Evolutionary conservation across 1,140 invertebrate species (phyloP), one percentile per base, ranked within the genome.

Genomic region (Heterodera carotae): DNA sequence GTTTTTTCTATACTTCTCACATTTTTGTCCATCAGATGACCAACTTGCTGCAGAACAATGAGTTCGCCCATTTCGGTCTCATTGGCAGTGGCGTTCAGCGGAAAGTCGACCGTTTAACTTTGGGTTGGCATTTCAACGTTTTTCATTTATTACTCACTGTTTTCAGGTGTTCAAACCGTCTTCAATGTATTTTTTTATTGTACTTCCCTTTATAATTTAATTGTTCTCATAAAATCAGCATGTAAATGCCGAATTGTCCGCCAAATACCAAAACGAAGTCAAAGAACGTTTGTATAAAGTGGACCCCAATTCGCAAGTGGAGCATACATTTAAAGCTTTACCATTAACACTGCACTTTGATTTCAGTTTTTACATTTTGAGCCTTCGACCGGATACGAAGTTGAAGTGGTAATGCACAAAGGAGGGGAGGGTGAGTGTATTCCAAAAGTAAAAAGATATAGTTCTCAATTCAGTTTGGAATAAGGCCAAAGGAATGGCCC

Each of bases 11-110:
- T 27, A 75, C n/a, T 18, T 39, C 43, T 53, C 25, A 56, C 78
- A 27, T n/a, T n/a, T 29, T 76, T 15, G 7, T 27, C 31, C 69
- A 75, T 76, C 33, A 84, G 81, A 82, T 85, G 81, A 15, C 56
- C 33, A 73, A 18, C 31, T 68, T 84, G 33, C 59, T 85, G 48
- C 29, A 66, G 29, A 22, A 31, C n/a, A 43, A 48, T 12, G 84
- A 84, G 69, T 85, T 80, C 60, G 79, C 83, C 25, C 85, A 88
- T 73, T 87, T 87, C 69, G 84, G 80, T 15, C 62, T 87, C 25
- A 86, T 87, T 29, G 85, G 85, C 18, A 87, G 85, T 72, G 85
- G 85, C 8, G 83, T 87, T 15, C 85, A 87, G 74, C 75, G 79
- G 56, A 87, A 87, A 66, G 85, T 87, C 18, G 85, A 87, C 71